Evolutionary conservation across 1,140 invertebrate genomes (phyloP), one percentile per base, ranked within the genome.

Genomic region (Stegodyphus mimosarum): DNA sequence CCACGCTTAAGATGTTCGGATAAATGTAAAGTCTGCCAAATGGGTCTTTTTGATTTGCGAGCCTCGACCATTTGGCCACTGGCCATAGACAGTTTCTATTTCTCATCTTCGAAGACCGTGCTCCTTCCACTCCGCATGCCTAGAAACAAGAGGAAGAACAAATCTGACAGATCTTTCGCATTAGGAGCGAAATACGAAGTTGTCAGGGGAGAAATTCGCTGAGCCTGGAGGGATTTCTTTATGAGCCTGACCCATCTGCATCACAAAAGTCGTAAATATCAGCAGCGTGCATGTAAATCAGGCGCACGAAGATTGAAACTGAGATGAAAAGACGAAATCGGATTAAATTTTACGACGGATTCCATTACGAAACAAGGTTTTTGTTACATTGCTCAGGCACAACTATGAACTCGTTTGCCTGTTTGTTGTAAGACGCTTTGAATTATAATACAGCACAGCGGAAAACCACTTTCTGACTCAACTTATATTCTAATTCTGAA

Each of bases 201-300:
- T 67, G 66, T 67, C 48, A 67, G 66, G 10, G 17, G 48, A 67
- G 66, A 67, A 17, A 67, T 67, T 67, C 66, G 48, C 48, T 67
- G 9, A 6, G n/a, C 15, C 66, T 67, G 66, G 6, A 33, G 17
- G 48, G 66, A 67, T 67, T 33, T 67, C 17, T 33, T 67, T 67
- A 67, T 67, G 66, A 67, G 66, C n/a, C 33, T 67, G 66, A 67
- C 66, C 66, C 48, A 67, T 67, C 48, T 67, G 7, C 66, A 67
- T 67, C n/a, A 67, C 66, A 67, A 67, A 67, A 11, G 66, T n/a
- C 18, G 66, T 67, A 67, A 67, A 67, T 67, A 67, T 67, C 66
- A 67, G 17, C 33, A 33, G 11, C 66, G 48, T 33, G 66, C 66
- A 67, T 33, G n/a, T 67, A 67, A 67, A 67, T 67, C 66, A 67